Conservation (phyloP, 2,888 invertebrate genomes). For the Acronicta psi region DNA sequence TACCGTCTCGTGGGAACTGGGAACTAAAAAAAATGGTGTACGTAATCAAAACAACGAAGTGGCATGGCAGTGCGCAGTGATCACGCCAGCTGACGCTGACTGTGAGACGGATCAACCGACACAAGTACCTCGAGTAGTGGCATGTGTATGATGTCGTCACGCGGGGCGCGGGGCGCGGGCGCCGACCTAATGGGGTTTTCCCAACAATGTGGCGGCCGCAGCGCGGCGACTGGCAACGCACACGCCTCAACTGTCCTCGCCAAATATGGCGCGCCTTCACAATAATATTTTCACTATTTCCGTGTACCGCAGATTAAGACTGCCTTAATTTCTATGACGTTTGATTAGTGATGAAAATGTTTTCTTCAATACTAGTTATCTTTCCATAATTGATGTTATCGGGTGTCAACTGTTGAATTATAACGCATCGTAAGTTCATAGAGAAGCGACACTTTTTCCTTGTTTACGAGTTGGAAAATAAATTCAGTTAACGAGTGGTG, state of each 20-base stretch:
- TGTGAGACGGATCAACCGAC: constrained; percentile 38
- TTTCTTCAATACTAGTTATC: constrained; percentile 8
- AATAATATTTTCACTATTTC: constrained; percentile 73
- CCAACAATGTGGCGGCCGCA: constrained; percentile 78
- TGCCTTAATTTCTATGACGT: constrained; percentile 28
- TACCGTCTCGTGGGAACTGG: constrained; percentile 18
- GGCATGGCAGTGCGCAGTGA: constrained; percentile 5
- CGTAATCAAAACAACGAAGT: constrained; percentile 37
- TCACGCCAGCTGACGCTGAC: constrained; percentile 47
- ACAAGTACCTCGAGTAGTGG: constrained; percentile 36
- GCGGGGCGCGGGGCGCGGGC: constrained; percentile 52
- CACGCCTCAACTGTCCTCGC: constrained; percentile 68
- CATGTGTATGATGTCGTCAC: constrained; percentile 59
- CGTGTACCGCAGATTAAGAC: constrained; percentile 54
- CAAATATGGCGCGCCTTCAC: constrained; percentile 72
- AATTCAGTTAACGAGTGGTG: constrained; percentile 12
- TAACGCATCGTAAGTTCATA: constrained; percentile 24
- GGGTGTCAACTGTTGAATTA: constrained; percentile 22
- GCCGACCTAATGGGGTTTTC: constrained; percentile 81
- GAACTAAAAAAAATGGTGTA: constrained; percentile 19
- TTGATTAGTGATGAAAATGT: constrained; percentile 3
- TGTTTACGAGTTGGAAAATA: constrained; percentile 35
- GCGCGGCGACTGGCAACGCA: constrained; percentile 59
- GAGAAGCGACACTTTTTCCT: constrained; percentile 38
- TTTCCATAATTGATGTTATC: background rate